Percentiles rank a stretch among this genome's conserved stretches.
Evolutionary conservation across 2,888 invertebrate species (phyloP).

Genomic region (Zygothrica quintamaculata): DNA sequence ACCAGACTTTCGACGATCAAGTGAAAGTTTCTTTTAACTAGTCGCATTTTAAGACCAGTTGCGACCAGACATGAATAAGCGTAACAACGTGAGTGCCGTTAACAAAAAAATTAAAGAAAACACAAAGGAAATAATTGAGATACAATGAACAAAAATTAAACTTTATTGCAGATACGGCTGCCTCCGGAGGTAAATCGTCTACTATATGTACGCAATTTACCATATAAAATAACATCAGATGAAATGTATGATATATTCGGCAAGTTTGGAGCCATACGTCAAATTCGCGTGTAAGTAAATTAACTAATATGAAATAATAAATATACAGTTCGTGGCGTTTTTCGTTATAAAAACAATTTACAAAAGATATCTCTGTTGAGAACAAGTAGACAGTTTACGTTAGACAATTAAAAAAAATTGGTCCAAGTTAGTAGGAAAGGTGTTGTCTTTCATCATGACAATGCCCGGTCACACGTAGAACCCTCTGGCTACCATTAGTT

Average conservation of each 20-base stretch:
- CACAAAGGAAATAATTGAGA: slow-evolving; percentile 25
- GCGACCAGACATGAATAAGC: slow-evolving; percentile 81
- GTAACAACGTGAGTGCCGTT: slow-evolving; percentile 81
- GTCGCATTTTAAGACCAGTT: slow-evolving; percentile 62
- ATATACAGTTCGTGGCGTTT: no score
- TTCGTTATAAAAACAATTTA: no score
- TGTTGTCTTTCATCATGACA: no score
- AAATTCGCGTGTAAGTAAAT: slow-evolving; percentile 96
- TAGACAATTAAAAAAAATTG: no score
- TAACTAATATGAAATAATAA: no score
- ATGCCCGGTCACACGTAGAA: no score
- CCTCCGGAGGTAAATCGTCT: slow-evolving; percentile 99
- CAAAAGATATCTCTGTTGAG: no score
- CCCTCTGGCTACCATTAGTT: no score
- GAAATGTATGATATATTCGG: slow-evolving; percentile 99
- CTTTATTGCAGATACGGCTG: slow-evolving; percentile 91
- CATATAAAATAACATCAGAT: slow-evolving; percentile 99
- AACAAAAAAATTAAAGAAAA: no score
- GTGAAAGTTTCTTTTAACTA: slow-evolving; percentile 67
- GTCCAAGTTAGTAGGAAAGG: no score
- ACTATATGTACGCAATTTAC: slow-evolving; percentile 97
- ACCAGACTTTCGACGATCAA: slow-evolving; percentile 43
- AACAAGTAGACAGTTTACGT: no score
- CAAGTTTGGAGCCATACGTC: slow-evolving; percentile 99
- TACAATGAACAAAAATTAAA: slow-evolving; percentile 29